phyloP scores from a whole-genome alignment of 2,797 vertebrate genomes.

The Trachops cirrhosus region DNA sequence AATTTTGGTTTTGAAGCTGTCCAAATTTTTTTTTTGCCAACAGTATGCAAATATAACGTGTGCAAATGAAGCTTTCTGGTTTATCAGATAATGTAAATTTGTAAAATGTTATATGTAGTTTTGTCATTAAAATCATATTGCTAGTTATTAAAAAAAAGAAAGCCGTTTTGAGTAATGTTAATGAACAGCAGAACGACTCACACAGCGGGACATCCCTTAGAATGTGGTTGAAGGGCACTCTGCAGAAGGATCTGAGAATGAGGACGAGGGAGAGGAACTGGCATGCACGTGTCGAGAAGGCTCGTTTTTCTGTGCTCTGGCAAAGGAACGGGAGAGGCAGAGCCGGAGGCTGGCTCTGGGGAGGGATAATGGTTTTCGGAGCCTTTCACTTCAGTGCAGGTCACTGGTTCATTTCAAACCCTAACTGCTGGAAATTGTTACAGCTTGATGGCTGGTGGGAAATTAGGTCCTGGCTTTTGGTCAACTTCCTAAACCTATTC shows the following conservation, averaged over 20 bases:
- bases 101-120: slow-evolving; percentile 16
- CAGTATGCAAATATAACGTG: slow-evolving; percentile 54
- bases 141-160: slow-evolving; percentile 18
- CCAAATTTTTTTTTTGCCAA: slow-evolving; percentile 60
- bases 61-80: slow-evolving; percentile 41
- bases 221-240: neutral
- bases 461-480: slow-evolving; percentile 19
- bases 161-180: neutral
- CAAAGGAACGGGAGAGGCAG: neutral
- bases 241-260: neutral
- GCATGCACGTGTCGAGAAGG: neutral
- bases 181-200: neutral
- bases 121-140: slow-evolving; percentile 46
- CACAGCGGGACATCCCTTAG: neutral
- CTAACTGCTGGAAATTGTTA: slow-evolving; percentile 13
- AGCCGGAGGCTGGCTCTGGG: neutral
- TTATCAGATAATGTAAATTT: slow-evolving; percentile 42
- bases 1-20: slow-evolving; percentile 40
- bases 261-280: neutral
- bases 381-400: slow-evolving; percentile 24
- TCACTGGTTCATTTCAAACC: slow-evolving; percentile 18
- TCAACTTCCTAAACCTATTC: neutral
- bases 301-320: neutral
- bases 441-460: slow-evolving; percentile 32
- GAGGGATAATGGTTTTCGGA: neutral